Base-by-base conservation (phyloP, 1,140 invertebrate species). In the Ctenoplectra terminalis region DNA sequence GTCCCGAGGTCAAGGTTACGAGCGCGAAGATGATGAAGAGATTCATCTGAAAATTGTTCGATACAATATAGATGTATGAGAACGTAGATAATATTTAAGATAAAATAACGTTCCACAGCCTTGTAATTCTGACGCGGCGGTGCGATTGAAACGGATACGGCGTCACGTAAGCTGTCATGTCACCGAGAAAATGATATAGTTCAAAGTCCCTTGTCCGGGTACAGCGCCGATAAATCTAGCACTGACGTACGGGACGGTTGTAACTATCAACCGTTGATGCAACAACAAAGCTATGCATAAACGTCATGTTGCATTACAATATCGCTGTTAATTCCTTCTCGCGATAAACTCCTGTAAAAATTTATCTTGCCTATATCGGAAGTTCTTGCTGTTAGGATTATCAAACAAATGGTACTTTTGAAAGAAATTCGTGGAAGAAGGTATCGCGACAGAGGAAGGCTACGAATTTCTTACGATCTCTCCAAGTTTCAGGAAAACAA, bases 41-140 rank as follows among this genome's bases (percentile, higher is more conserved):
- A 92, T 88, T 88, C 87, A 90, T 91, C 91, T 92, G 74, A 58
- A 89, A 88, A 26, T 74, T 43, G 40, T 37, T 20, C 29, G 26
- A 20, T 0, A 2, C 1, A 71, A 6, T 20, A 15, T 40, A 15
- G 9, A 6, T n/a, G 2, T 23, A 0, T 5, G 31, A 0, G 1
- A 8, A 13, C n/a, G n/a, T n/a, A 69, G 15, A 9, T 26, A n/a
- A 46, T 5, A 20, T 20, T 60, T 31, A 46, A 11, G 2, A 7
- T 17, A 11, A 23, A 20, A 31, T 9, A 75, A 40, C 29, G 40
- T 48, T 17, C 0, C 9, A 46, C n/a, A n/a, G n/a, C n/a, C n/a
- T n/a, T n/a, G n/a, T n/a, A n/a, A n/a, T n/a, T n/a, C n/a, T n/a
- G 26, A 15, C 9, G 7, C 52, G 26, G n/a, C 26, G 13, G 2